Base-by-base conservation (phyloP, 23 tunicate species). In the Styela plicata region DNA sequence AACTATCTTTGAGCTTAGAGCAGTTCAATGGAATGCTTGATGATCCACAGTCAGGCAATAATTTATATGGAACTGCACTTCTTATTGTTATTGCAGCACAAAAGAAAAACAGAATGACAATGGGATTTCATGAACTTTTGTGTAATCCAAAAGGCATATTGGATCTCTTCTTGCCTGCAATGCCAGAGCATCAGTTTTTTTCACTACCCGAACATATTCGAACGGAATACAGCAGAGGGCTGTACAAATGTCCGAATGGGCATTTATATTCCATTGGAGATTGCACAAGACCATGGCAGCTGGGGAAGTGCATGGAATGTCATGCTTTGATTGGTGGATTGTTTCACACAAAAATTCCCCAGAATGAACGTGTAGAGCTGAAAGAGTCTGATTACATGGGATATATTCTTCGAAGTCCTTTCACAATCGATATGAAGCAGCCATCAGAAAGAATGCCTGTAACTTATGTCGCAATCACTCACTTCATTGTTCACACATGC, bases 221-320 rank as follows among this genome's bases (percentile, higher is more conserved):
- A 61, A 19, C 21, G 64, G 64, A 61, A 61, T 19, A 61, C 21
- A 21, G 64, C 64, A 61, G 64, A 21, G 64, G 21, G 64, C n/a
- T 69, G 25, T 69, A 69, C 31, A 24, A n/a, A 13, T 89, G 94
- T 62, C 94, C 94, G 0, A 69, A 79, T 34, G 73, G 80, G 19
- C 94, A 89, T 62, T 74, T 87, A 10, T 89, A 89, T 35, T 63
- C 69, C 19, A 79, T 89, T 37, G 88, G 85, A 13, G 80, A 89
- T 57, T 89, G 94, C 32, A 84, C 88, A 21, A 79, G 84, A 25
- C 85, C 84, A 1, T 18, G 64, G 2, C 10, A 34, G 32, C 17
- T 33, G 2, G 74, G 61, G 2, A 29, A 69, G 18, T 89, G 94
- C 36, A 84, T 84, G 18, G 88, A 89, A 16, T 89, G 94, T 33